Evolutionary conservation across 2,113 vertebrate species (phyloP).

Genomic region (Neodon shergylaensis): DNA sequence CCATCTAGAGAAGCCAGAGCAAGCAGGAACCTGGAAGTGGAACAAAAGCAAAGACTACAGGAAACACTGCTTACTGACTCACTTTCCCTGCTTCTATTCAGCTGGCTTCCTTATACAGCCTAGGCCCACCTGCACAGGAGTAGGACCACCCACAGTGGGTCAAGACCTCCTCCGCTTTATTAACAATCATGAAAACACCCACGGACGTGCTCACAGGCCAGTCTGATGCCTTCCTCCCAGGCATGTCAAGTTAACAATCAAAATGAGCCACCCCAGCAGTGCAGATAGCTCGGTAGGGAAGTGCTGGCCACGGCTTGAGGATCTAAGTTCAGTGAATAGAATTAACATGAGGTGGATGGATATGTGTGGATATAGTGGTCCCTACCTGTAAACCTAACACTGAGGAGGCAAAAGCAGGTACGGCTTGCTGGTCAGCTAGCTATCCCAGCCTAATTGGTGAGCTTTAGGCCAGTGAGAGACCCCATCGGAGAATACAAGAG

Average conservation of each 20-base stretch:
- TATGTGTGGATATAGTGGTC: background rate
- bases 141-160: background rate
- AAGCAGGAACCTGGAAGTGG: background rate
- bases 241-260: background rate
- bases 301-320: background rate
- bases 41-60: background rate
- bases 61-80: background rate
- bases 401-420: background rate
- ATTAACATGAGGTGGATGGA: background rate
- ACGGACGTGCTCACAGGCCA: background rate
- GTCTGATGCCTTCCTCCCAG: background rate
- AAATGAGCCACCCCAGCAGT: background rate
- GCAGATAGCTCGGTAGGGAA: background rate
- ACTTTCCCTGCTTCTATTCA: background rate
- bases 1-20: background rate
- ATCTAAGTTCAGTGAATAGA: background rate
- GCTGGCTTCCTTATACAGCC: background rate
- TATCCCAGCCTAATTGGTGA: background rate
- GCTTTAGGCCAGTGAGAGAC: background rate
- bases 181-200: background rate
- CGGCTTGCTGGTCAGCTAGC: background rate
- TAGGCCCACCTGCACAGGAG: background rate
- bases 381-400: background rate
- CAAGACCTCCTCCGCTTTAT: background rate
- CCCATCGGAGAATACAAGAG: background rate